Conservation (phyloP, 2,113 vertebrate species). For the Larimichthys crocea region DNA sequence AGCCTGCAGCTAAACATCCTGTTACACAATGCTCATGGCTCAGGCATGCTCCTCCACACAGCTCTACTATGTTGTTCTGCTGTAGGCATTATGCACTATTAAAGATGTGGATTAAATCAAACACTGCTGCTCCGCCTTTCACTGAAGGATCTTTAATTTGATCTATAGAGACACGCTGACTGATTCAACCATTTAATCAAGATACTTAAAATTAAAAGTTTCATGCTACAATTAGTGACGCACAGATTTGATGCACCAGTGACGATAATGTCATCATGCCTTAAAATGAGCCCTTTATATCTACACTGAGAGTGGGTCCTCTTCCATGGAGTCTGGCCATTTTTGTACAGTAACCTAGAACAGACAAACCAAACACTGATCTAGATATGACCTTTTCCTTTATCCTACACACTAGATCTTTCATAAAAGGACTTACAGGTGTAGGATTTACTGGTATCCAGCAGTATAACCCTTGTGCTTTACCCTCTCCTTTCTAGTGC, state of each 20-base stretch:
- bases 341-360: no score
- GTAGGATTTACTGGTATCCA: no score
- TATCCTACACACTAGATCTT: no score
- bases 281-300: no score
- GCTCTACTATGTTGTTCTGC: not conserved
- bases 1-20: slow-evolving; percentile 66
- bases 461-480: no score
- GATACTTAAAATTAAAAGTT: not conserved
- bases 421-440: no score
- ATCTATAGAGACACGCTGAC: not conserved
- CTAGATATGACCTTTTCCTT: no score
- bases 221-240: slow-evolving; percentile 6
- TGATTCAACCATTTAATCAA: not conserved
- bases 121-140: not conserved
- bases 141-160: not conserved
- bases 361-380: no score
- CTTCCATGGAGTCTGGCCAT: no score
- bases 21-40: slow-evolving; percentile 22
- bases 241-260: slow-evolving; percentile 8
- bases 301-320: no score
- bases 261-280: no score
- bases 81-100: slow-evolving; percentile 12
- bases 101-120: not conserved
- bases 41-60: slow-evolving; percentile 12
- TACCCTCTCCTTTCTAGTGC: no score